phyloP scores from a whole-genome alignment of 2,797 vertebrate genomes.

The Macropus fuliginosus region DNA sequence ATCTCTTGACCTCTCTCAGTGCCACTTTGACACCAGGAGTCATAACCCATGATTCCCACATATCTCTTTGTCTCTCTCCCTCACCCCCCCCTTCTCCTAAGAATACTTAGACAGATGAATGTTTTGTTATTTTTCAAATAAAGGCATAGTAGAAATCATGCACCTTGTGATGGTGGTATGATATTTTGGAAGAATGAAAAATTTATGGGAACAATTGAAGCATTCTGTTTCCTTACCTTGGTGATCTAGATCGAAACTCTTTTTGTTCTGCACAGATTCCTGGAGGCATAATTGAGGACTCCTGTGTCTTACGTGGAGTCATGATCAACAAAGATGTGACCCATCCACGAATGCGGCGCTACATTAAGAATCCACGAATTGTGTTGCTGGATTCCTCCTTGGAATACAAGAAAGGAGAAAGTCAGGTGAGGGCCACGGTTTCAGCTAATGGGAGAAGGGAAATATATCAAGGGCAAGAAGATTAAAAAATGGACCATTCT shows the following conservation, averaged over 20 bases:
- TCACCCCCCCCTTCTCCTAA: not conserved
- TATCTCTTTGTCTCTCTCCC: too few species aligned
- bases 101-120: not conserved
- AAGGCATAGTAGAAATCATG: not conserved
- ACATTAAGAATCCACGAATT: constrained; percentile 93
- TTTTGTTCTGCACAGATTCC: constrained; percentile 88
- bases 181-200: not conserved
- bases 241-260: not conserved
- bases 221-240: not conserved
- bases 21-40: not conserved
- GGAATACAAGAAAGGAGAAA: constrained; percentile 99
- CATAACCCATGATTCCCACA: not conserved
- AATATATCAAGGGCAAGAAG: not conserved
- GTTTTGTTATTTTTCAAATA: not conserved
- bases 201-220: constrained; percentile 12
- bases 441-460: not conserved
- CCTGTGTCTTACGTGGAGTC: constrained; percentile 92
- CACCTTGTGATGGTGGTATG: not conserved
- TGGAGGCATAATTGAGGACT: constrained; percentile 95
- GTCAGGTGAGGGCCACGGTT: constrained; percentile 88
- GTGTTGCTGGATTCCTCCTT: constrained; percentile 96
- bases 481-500: not conserved
- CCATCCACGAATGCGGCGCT: constrained; percentile 93
- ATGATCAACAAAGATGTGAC: constrained; percentile 98
- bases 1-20: not conserved